phyloP scores from a whole-genome alignment of 1,140 invertebrate genomes.

The Drosophila pectinifera region DNA sequence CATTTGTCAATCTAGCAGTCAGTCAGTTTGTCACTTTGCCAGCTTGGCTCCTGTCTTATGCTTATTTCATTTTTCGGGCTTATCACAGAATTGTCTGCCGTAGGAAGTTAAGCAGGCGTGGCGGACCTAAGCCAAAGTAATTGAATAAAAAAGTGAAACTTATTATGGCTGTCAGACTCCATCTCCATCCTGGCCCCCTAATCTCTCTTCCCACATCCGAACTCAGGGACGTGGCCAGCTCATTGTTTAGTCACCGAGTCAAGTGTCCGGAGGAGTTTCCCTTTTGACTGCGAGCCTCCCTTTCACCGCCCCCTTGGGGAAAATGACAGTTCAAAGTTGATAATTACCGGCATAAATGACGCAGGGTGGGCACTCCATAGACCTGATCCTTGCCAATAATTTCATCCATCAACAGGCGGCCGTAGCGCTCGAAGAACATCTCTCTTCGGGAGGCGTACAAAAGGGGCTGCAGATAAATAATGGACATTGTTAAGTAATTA shows the following conservation, averaged over 20 bases:
- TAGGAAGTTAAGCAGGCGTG: slow-evolving; percentile 68
- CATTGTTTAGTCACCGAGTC: slow-evolving; percentile 22
- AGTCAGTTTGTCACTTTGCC: slow-evolving; percentile 19
- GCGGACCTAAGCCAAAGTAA: slow-evolving; percentile 73
- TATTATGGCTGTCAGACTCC: slow-evolving; percentile 60
- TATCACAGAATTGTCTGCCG: slow-evolving; percentile 60
- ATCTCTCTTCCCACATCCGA: slow-evolving; percentile 3
- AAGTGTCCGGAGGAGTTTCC: slow-evolving; percentile 29
- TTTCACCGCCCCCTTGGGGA: not conserved
- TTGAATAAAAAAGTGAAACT: slow-evolving; percentile 77
- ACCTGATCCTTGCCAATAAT: slow-evolving; percentile 86
- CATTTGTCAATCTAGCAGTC: slow-evolving; percentile 59
- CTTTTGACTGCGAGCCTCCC: not conserved
- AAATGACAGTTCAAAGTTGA: slow-evolving; percentile 39
- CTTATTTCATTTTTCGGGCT: slow-evolving; percentile 75
- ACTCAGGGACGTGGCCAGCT: slow-evolving; percentile 38
- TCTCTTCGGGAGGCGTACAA: slow-evolving; percentile 85
- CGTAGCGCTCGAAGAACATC: slow-evolving; percentile 88
- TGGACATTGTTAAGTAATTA: not conserved
- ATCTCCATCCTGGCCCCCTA: slow-evolving; percentile 30
- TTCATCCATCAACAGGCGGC: slow-evolving; percentile 87
- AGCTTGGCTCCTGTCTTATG: slow-evolving; percentile 43
- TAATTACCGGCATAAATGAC: slow-evolving; percentile 87
- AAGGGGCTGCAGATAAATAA: slow-evolving; percentile 60
- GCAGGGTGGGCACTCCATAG: slow-evolving; percentile 85